Percentiles rank a stretch among this genome's conserved stretches.
phyloP scores from a whole-genome alignment of 2,113 vertebrate species.

The Phrynosoma blainvillii region DNA sequence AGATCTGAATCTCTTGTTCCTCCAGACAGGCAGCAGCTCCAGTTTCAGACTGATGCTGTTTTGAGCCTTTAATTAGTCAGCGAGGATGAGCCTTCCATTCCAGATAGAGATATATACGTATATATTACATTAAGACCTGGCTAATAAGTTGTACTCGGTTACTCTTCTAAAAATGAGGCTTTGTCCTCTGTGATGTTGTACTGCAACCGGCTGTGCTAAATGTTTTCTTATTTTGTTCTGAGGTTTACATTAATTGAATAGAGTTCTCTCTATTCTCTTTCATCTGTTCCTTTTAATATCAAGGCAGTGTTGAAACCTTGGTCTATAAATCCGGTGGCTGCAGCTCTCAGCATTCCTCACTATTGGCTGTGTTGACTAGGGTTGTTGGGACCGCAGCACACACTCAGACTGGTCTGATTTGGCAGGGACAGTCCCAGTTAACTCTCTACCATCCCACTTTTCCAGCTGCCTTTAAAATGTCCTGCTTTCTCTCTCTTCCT shows the following conservation, averaged over 20 bases:
- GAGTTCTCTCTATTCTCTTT: constrained; percentile 6
- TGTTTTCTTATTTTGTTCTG: constrained; percentile 39
- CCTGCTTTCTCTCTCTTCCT: no score
- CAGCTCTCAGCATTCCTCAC: not conserved
- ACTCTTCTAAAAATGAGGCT: constrained; percentile 58
- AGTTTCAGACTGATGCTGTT: constrained; percentile 65
- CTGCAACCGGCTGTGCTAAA: not conserved
- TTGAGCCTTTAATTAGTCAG: constrained; percentile 67
- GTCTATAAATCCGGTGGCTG: constrained; percentile 12
- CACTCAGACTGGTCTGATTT: no score
- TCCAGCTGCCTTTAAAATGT: no score
- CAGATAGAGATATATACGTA: constrained; percentile 52
- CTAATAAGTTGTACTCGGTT: constrained; percentile 58
- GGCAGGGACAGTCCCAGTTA: no score
- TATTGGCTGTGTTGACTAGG: not conserved
- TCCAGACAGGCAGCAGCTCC: constrained; percentile 56
- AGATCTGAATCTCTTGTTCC: constrained; percentile 61
- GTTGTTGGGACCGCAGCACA: not conserved
- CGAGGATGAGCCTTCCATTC: constrained; percentile 55
- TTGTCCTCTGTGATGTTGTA: constrained; percentile 33
- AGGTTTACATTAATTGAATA: constrained; percentile 36
- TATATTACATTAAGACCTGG: constrained; percentile 51
- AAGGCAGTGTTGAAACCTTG: constrained; percentile 38
- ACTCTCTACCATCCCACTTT: no score
- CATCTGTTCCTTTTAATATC: not conserved